Percentiles rank a stretch among this genome's conserved stretches.
phyloP scores from a whole-genome alignment of 2,113 vertebrate species.

The Gnathonemus echidnorhynchus region DNA sequence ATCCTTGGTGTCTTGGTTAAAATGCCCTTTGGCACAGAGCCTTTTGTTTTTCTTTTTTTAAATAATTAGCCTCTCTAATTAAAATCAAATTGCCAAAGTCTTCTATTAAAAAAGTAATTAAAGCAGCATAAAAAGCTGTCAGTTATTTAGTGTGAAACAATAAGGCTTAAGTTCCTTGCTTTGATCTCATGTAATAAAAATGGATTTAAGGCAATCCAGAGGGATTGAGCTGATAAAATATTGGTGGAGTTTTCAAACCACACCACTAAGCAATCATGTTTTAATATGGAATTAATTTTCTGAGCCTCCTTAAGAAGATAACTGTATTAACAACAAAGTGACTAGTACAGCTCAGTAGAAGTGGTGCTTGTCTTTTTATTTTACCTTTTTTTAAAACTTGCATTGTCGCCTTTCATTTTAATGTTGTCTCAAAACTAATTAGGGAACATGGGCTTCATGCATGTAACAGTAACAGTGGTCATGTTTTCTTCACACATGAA shows the following conservation, averaged over 20 bases:
- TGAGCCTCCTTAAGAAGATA: constrained; percentile 32
- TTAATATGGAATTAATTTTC: constrained; percentile 26
- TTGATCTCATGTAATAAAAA: constrained; percentile 36
- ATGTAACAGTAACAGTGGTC: neutral
- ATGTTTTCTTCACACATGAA: neutral
- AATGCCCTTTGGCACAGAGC: constrained; percentile 23
- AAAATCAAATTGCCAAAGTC: constrained; percentile 47
- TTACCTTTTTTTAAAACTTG: constrained; percentile 15
- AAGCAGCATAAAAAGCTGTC: constrained; percentile 44
- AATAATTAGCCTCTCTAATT: constrained; percentile 47
- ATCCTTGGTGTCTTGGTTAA: constrained; percentile 18
- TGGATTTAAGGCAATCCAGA: constrained; percentile 28
- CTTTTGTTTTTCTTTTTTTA: constrained; percentile 45
- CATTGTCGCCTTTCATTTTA: constrained; percentile 23
- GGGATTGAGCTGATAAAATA: constrained; percentile 26
- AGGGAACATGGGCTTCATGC: constrained; percentile 17
- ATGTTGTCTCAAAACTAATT: constrained; percentile 21
- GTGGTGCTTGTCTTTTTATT: neutral
- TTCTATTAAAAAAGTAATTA: constrained; percentile 55
- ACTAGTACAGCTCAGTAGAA: constrained; percentile 14
- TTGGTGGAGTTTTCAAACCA: constrained; percentile 18
- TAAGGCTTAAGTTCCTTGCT: constrained; percentile 31
- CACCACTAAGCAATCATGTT: constrained; percentile 15
- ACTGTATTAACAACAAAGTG: constrained; percentile 26
- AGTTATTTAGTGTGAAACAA: constrained; percentile 47